Conservation (phyloP, 2,797 vertebrate species). For the Moxostoma hubbsi region DNA sequence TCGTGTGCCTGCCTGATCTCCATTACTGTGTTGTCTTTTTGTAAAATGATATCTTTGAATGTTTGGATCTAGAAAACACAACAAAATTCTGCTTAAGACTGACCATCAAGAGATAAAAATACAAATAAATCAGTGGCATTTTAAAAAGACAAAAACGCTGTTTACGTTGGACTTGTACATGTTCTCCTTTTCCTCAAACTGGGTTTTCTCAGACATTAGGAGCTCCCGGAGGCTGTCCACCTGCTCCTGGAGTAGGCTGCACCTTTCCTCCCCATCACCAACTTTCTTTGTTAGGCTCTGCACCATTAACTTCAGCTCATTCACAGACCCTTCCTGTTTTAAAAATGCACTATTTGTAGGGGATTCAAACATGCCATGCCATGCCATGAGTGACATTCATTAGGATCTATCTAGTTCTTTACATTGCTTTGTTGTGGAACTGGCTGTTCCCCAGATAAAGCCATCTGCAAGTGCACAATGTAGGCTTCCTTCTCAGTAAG, state of each 20-base stretch:
- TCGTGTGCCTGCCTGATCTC: slow-evolving; percentile 84
- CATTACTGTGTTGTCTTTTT: slow-evolving; percentile 82
- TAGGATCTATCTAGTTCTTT: too few species aligned
- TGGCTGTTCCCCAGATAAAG: slow-evolving; percentile 67
- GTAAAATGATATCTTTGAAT: slow-evolving; percentile 85
- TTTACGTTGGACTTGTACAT: slow-evolving; percentile 86
- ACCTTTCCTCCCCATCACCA: slow-evolving; percentile 86
- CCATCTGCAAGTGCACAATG: slow-evolving; percentile 85
- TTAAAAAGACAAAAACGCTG: slow-evolving; percentile 13
- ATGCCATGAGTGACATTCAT: too few species aligned
- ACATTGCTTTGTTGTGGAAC: slow-evolving; percentile 25
- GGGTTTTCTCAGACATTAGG: slow-evolving; percentile 79
- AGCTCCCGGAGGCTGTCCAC: slow-evolving; percentile 77
- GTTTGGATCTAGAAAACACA: slow-evolving; percentile 78
- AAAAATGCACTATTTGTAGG: too few species aligned
- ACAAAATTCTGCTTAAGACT: too few species aligned
- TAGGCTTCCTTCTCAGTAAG: slow-evolving; percentile 87
- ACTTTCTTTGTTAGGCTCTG: slow-evolving; percentile 87
- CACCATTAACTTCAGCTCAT: slow-evolving; percentile 50
- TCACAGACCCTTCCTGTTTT: too few species aligned
- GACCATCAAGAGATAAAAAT: too few species aligned
- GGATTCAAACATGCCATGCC: too few species aligned
- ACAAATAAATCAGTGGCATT: too few species aligned
- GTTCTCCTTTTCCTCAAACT: slow-evolving; percentile 83
- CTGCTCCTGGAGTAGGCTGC: slow-evolving; percentile 86